Conservation (phyloP, 2,797 vertebrate species). For the Rhinoraja longicauda region DNA sequence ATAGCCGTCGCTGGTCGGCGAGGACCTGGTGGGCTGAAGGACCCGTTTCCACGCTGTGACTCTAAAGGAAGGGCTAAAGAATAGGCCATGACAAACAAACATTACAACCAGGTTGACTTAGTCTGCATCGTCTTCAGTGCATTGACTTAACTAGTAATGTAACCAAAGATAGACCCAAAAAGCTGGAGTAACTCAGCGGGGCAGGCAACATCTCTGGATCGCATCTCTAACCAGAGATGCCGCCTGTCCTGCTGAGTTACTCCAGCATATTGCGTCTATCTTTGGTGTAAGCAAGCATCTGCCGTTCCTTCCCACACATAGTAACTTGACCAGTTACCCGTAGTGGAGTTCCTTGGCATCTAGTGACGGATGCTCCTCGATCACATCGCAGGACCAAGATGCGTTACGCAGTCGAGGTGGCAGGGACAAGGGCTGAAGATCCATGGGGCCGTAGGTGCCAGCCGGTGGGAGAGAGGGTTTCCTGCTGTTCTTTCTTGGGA, state of each 20-base stretch:
- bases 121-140: background rate
- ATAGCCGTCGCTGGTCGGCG: too few species aligned
- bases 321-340: conserved; percentile 61
- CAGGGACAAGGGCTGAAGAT: conserved; percentile 52
- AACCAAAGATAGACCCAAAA: background rate
- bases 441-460: conserved; percentile 56
- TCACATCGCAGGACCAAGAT: conserved; percentile 61
- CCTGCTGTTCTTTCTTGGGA: conserved; percentile 83
- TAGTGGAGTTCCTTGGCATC: conserved; percentile 47
- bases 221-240: too few species aligned
- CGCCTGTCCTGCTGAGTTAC: too few species aligned
- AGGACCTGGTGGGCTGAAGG: too few species aligned
- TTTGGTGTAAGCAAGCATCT: too few species aligned
- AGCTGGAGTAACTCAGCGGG: too few species aligned
- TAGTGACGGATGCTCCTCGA: conserved; percentile 64
- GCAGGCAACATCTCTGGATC: too few species aligned
- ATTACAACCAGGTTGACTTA: background rate
- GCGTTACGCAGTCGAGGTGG: conserved; percentile 54
- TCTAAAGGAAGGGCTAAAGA: too few species aligned
- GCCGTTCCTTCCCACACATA: too few species aligned
- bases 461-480: conserved; percentile 53
- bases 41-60: too few species aligned
- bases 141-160: background rate
- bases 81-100: background rate
- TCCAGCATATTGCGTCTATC: too few species aligned